Evolutionary conservation across 1,140 invertebrate species (phyloP).

Genomic region (Conus betulinus): DNA sequence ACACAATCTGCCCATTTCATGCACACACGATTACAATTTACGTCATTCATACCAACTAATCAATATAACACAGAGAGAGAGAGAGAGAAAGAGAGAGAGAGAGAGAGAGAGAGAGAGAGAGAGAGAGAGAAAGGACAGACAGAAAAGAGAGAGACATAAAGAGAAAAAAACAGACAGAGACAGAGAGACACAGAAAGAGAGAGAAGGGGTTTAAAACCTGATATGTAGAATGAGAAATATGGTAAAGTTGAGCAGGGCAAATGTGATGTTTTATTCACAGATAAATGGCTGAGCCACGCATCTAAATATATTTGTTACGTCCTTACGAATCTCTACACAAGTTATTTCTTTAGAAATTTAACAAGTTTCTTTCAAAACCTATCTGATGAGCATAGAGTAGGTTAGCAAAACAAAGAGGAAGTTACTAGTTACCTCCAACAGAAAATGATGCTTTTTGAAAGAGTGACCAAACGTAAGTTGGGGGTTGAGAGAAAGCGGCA

Average conservation of each 20-base stretch:
- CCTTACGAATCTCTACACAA: background rate
- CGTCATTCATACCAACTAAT: background rate
- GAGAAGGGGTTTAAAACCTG: background rate
- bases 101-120: background rate
- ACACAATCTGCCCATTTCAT: too few relatives aligned
- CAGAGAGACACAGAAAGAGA: background rate
- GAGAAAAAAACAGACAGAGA: background rate
- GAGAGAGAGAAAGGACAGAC: background rate
- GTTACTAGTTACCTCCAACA: constrained; percentile 53
- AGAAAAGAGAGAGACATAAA: background rate
- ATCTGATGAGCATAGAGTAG: background rate
- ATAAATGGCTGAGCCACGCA: background rate
- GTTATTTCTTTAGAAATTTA: background rate
- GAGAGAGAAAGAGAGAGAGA: background rate
- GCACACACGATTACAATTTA: too few relatives aligned
- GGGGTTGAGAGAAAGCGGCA: background rate
- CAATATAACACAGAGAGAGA: constrained; percentile 3
- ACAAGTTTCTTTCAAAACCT: too few relatives aligned
- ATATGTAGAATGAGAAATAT: too few relatives aligned
- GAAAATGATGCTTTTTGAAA: constrained; percentile 59
- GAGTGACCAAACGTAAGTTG: constrained; percentile 54
- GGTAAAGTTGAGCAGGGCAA: too few relatives aligned
- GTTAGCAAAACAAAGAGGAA: background rate
- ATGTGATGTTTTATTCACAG: background rate
- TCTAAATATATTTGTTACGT: background rate